A percentile compares a stretch with the other conserved stretches of the same genome.
These are phyloP conservation scores for Buathra laborator DNA, from an alignment of 2,888 invertebrate genomes.

Conservation along the genomic window DNA sequence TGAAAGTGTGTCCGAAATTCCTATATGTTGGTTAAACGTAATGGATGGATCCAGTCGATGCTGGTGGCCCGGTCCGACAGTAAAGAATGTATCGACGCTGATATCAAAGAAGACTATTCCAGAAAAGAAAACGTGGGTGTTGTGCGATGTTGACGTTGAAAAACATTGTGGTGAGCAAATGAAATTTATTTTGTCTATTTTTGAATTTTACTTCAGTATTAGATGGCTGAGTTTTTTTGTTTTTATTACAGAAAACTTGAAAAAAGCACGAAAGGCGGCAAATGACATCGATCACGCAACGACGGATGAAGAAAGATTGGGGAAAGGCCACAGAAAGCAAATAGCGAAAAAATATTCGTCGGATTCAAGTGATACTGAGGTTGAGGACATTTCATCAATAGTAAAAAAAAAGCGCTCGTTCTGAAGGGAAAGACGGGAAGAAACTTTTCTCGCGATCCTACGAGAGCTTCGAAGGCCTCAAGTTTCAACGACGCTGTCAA, in stretches of 20 bases:
- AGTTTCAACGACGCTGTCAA: conserved; percentile 12
- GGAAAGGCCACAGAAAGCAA: conserved; percentile 13
- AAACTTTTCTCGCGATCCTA: not conserved
- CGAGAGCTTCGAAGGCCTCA: conserved; percentile 21
- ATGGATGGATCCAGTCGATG: conserved; percentile 12
- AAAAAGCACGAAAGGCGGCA: conserved; percentile 18
- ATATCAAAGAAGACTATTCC: conserved; percentile 14
- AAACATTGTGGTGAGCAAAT: conserved; percentile 17
- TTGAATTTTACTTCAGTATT: conserved; percentile 8
- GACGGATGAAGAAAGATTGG: conserved; percentile 19
- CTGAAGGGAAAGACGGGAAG: conserved; percentile 4
- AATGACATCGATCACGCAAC: conserved; percentile 27
- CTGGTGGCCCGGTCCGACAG: conserved; percentile 16
- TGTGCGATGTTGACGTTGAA: conserved; percentile 27
- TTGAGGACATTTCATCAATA: conserved; percentile 22
- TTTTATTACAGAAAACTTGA: conserved; percentile 20
- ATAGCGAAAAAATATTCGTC: conserved; percentile 5
- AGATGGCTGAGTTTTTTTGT: conserved; percentile 18
- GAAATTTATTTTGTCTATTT: conserved; percentile 18
- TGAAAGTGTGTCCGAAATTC: conserved; percentile 5
- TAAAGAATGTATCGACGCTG: conserved; percentile 19
- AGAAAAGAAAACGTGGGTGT: conserved; percentile 3
- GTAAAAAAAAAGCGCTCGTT: conserved; percentile 12
- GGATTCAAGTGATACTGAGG: conserved; percentile 20
- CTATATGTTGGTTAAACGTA: not conserved